Evolutionary conservation across 2,113 vertebrate genomes (phyloP), one percentile per base, ranked within the genome.

Genomic region (Amazona vittata): DNA sequence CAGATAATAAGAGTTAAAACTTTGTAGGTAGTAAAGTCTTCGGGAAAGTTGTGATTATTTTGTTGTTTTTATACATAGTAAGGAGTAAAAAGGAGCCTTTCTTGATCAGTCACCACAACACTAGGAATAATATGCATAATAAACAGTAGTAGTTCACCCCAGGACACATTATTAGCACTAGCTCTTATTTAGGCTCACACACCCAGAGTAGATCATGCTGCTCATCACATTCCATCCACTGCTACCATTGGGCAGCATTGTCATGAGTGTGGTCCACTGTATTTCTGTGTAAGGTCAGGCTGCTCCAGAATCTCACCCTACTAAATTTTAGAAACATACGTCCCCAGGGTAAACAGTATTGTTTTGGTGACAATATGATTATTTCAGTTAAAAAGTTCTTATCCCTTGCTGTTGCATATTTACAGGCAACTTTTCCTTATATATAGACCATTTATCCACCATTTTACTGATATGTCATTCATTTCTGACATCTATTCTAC

Each of bases 261-360:
- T 28, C 37, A 2, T 10, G 13, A 52, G 3, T 0, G 0, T 4
- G 25, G 3, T 31, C 31, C 3, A 1, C 26, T 31, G 14, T 9
- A 31, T 64, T 55, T 50, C 49, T 47, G 17, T 12, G 14, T 41
- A 43, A 90, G 15, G 5, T 26, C 19, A 60, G 41, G 29, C 14
- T 86, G 53, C 31, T 86, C n/a, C 47, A 60, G 31, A 74, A 81
- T 15, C 11, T 53, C 49, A 55, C 3, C 46, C 8, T 28, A 53
- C 2, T 15, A 84, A 39, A 20, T 15, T 6, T 63, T 29, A 63
- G 41, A 62, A 68, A 62, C 21, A 9, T 63, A 28, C 16, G 67
- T 49, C 41, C 60, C 21, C 6, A 9, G 12, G 2, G 7, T 39
- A 43, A 65, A 50, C 15, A 29, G 5, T 12, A 28, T 18, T n/a